Evolutionary conservation across 2,797 vertebrate species (phyloP).

Genomic region (Falco columbarius): DNA sequence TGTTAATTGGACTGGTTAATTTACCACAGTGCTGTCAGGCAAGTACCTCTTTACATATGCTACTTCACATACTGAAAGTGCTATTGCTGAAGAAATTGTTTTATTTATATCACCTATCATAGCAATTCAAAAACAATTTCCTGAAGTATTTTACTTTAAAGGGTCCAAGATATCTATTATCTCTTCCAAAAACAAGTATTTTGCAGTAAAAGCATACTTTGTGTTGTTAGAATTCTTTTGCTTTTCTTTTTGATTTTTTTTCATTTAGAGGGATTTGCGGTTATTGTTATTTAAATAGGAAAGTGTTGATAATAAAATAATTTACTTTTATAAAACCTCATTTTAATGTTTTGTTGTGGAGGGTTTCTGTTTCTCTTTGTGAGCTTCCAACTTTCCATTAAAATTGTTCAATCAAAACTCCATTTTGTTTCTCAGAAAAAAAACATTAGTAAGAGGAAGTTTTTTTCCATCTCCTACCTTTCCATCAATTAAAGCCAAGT

Average conservation of each 20-base stretch:
- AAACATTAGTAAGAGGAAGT: neutral
- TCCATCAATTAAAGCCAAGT: neutral
- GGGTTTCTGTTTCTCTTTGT: neutral
- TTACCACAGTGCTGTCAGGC: neutral
- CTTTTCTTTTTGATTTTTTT: neutral
- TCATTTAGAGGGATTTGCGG: neutral
- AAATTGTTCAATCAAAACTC: neutral
- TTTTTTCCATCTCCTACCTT: neutral
- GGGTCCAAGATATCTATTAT: neutral
- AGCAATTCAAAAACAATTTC: slow-evolving; percentile 3
- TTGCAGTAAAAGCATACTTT: neutral
- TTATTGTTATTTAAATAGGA: neutral
- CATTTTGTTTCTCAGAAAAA: neutral
- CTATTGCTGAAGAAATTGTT: neutral
- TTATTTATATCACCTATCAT: neutral
- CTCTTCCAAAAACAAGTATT: neutral
- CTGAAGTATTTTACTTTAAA: neutral
- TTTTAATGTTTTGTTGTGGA: neutral
- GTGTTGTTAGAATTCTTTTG: neutral
- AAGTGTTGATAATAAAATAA: neutral
- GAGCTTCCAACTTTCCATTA: neutral
- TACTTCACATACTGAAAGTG: neutral
- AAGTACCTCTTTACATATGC: neutral
- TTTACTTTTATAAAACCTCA: neutral
- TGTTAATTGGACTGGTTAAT: slow-evolving; percentile 9